Evolutionary conservation across 2,113 vertebrate species (phyloP).

Genomic region (Aptenodytes patagonicus): DNA sequence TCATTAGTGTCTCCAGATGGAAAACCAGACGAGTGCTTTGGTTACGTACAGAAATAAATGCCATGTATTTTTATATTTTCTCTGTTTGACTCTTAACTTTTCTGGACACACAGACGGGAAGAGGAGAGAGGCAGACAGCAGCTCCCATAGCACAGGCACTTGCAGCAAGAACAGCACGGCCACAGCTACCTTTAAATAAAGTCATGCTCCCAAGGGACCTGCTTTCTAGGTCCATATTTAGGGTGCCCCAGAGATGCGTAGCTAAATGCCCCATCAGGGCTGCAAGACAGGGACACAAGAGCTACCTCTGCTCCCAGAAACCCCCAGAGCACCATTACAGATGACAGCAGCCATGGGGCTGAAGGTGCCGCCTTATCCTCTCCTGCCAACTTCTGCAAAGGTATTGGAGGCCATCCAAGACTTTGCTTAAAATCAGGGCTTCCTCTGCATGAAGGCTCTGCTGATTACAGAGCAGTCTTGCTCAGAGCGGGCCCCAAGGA

Average conservation of each 20-base stretch:
- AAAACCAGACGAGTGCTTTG: accelerated
- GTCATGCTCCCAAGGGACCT: not conserved
- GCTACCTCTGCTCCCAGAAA: not conserved
- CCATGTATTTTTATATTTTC: not conserved
- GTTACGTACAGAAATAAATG: not conserved
- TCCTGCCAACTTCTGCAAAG: not conserved
- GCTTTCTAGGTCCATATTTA: not conserved
- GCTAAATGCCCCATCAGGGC: not conserved
- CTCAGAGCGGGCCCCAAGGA: not conserved
- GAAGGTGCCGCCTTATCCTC: not conserved
- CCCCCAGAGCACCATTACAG: accelerated
- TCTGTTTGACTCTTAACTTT: not conserved
- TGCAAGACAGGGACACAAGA: accelerated
- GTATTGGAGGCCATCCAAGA: not conserved
- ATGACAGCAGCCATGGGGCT: not conserved
- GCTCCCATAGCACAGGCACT: not conserved
- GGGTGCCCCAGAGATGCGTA: accelerated
- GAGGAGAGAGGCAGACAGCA: not conserved
- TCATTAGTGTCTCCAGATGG: too few species aligned
- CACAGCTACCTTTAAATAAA: not conserved
- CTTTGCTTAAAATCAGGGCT: not conserved
- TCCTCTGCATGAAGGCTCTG: not conserved
- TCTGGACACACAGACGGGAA: not conserved
- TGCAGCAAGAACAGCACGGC: not conserved
- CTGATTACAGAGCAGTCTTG: not conserved